Evolutionary conservation across 2,888 invertebrate genomes (phyloP), one percentile per base, ranked within the genome.

Genomic region (Entomobrya proxima): DNA sequence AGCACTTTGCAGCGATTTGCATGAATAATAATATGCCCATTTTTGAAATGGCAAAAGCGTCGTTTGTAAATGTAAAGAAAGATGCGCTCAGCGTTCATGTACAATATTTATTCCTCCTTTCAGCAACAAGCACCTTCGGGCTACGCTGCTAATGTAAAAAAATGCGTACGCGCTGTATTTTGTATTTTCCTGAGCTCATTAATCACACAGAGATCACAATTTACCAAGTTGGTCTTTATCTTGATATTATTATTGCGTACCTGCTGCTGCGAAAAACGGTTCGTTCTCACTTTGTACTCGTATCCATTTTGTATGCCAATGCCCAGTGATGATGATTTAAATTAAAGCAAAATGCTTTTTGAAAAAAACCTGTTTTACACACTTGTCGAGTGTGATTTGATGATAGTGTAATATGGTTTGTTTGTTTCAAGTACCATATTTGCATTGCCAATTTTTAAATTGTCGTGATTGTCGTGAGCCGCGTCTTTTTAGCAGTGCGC

Each of bases 131-230:
- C 69, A 50, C 27, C 74, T 40, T 55, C 15, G 47, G 47, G 47
- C 30, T 75, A 30, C 35, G 58, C n/a, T n/a, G n/a, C n/a, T n/a
- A n/a, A n/a, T n/a, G n/a, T n/a, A 27, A 69, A 21, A 50, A n/a
- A 32, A 32, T n/a, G 32, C 30, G 44, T 30, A 69, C 32, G 69
- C 40, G 27, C 11, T 15, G 7, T 55, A 47, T 35, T 47, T 35
- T 13, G 18, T n/a, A 7, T 11, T 27, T 78, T 64, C 50, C 27
- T 61, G 74, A 85, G 74, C 78, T 79, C 78, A 85, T 85, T 78
- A 85, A 85, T 85, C 84, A 78, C 84, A 67, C 78, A 85, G 78
- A 72, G 79, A 85, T 85, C 84, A 78, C 84, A 67, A 64, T 50
- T 79, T 35, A 67, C 47, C 47, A 50, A 79, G 27, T 32, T 13